Conservation (phyloP, 2,113 vertebrate species). For the Sturnus vulgaris region DNA sequence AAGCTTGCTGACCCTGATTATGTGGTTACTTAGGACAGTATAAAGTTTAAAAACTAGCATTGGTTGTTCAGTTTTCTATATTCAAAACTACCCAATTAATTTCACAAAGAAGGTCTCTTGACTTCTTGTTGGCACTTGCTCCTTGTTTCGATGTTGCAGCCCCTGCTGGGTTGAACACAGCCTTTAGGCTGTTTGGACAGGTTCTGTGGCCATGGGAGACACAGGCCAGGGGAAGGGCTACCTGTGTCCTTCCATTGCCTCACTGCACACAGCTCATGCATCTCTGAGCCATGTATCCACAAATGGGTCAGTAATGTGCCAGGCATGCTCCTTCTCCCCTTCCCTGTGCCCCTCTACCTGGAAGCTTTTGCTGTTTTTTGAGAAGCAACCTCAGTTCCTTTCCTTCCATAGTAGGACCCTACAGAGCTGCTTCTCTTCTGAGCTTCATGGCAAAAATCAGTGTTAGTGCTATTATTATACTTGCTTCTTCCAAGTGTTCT, state of each 20-base stretch:
- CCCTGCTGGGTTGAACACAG: neutral
- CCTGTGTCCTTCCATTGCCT: neutral
- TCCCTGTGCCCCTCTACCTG: neutral
- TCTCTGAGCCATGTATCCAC: neutral
- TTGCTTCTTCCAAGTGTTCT: neutral
- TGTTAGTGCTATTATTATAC: neutral
- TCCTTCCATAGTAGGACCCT: neutral
- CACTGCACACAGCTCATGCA: rapidly evolving
- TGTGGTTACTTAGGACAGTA: neutral
- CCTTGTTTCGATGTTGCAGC: neutral
- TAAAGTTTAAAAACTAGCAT: neutral
- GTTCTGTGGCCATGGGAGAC: neutral
- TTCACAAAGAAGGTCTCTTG: neutral
- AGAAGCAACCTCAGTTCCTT: neutral
- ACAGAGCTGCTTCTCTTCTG: neutral
- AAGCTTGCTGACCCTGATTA: neutral
- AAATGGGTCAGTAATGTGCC: neutral
- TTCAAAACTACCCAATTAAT: neutral
- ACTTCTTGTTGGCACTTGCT: neutral
- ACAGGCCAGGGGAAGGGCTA: neutral
- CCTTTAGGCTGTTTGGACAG: neutral
- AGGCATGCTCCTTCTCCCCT: neutral
- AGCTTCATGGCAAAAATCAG: neutral
- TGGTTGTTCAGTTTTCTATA: neutral
- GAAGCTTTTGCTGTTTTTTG: neutral